Evolutionary conservation across 2,888 invertebrate species (phyloP), one percentile per base, ranked within the genome.

Genomic region (Halictus ligatus): DNA sequence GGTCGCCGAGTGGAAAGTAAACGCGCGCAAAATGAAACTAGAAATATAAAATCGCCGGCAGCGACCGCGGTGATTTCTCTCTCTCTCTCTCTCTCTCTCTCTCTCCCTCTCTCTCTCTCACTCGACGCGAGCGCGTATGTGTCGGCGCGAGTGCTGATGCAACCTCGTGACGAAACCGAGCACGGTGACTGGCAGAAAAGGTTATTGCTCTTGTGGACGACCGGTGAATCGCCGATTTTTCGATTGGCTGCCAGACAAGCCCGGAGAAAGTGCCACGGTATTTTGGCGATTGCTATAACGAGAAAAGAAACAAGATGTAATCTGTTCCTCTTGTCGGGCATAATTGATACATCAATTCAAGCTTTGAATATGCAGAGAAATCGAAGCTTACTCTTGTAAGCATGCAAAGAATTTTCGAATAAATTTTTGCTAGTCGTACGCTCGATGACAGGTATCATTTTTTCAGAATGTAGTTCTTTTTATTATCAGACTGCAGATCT

Each of bases 151-250:
- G 60, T 25, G 60, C 25, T 60, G 60, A 60, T 60, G 60, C 60
- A 60, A 60, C 60, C 60, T 60, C 40, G 40, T 69, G 69, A 69
- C 69, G 69, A 69, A 69, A 69, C 69, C 69, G 69, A 25, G 60
- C 29, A 54, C 77, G 64, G 71, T 78, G 82, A 85, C 80, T 80
- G 80, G 77, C 86, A 58, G 74, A 25, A 78, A 80, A 72, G 80
- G 86, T 87, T 80, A 78, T 82, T 80, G 86, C 85, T 69, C 87
- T n/a, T 10, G 85, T 50, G 72, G 35, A 76, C 74, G 46, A 40
- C 67, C 18, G 18, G 67, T 4, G 50, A 58, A 87, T 85, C 77
- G 84, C 8, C 54, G 73, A 74, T 75, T 81, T 50, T 54, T 60
- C 50, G 13, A 75, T 64, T 72, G n/a, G 13, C 15, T 18, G 81